Percentiles rank a stretch among this genome's conserved stretches.
Evolutionary conservation across 2,113 vertebrate genomes (phyloP).

Genomic region (Rhea pennata): DNA sequence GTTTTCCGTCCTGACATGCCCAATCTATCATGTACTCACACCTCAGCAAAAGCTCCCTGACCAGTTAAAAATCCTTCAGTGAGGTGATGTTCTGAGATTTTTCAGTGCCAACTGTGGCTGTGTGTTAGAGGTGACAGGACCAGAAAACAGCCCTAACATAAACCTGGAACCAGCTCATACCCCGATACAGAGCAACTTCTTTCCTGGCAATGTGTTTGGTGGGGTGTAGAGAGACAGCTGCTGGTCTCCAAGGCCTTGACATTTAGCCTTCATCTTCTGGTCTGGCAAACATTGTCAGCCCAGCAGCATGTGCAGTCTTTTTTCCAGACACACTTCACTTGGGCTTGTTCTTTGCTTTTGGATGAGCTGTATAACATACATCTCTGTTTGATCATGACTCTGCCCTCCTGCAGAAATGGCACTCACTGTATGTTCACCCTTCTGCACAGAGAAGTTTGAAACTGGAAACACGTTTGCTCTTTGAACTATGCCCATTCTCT

Average conservation of each 20-base stretch:
- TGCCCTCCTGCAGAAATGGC: neutral
- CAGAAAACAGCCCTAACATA: neutral
- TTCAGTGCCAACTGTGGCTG: neutral
- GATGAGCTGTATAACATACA: neutral
- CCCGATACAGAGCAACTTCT: neutral
- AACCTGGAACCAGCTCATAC: neutral
- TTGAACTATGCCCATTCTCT: neutral
- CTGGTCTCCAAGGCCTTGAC: neutral
- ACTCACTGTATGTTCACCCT: no score
- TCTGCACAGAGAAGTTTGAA: neutral
- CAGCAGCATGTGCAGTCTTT: neutral
- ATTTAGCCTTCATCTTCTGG: neutral
- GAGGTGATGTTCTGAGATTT: neutral
- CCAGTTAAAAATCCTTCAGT: neutral
- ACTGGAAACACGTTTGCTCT: neutral
- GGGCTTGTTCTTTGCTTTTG: neutral
- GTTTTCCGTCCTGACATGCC: neutral
- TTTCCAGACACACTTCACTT: neutral
- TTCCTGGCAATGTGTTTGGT: neutral
- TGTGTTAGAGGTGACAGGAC: neutral
- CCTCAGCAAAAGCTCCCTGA: neutral
- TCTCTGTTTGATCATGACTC: neutral
- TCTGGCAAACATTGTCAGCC: neutral
- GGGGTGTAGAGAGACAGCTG: neutral
- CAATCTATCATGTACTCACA: neutral